Conservation (phyloP, 2,113 vertebrate genomes). For the Cepphus grylle region DNA sequence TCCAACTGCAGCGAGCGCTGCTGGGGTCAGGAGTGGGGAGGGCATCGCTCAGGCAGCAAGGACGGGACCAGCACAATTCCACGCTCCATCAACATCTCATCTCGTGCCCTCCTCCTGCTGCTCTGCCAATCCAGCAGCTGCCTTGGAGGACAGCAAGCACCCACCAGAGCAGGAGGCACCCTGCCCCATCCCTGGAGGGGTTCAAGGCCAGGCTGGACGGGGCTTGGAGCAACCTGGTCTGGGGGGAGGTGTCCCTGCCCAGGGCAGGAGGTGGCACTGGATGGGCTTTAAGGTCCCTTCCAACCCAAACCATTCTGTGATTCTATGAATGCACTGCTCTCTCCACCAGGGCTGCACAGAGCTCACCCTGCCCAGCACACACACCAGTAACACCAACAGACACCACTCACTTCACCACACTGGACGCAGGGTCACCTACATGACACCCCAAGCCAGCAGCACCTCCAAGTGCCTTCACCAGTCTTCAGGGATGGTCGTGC, state of each 20-base stretch:
- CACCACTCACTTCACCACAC: accelerated
- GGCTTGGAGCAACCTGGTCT: neutral
- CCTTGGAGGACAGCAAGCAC: neutral
- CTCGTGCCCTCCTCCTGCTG: neutral
- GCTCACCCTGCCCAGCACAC: neutral
- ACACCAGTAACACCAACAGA: neutral
- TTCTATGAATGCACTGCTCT: neutral
- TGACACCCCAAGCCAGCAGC: neutral
- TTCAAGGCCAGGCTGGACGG: neutral
- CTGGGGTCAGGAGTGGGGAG: neutral
- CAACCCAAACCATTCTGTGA: neutral
- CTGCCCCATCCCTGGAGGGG: neutral
- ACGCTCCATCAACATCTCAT: neutral
- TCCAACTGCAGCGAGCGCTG: accelerated
- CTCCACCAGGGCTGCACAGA: accelerated
- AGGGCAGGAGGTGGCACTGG: neutral
- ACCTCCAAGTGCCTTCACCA: neutral
- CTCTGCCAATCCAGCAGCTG: neutral
- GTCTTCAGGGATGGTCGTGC: accelerated
- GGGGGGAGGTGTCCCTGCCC: neutral
- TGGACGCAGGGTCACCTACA: neutral
- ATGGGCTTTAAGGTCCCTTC: neutral
- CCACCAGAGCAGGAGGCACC: neutral
- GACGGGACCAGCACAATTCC: neutral
- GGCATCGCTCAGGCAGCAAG: neutral